phyloP scores from a whole-genome alignment of 2,797 vertebrate species.

The Clarias pachynema region DNA sequence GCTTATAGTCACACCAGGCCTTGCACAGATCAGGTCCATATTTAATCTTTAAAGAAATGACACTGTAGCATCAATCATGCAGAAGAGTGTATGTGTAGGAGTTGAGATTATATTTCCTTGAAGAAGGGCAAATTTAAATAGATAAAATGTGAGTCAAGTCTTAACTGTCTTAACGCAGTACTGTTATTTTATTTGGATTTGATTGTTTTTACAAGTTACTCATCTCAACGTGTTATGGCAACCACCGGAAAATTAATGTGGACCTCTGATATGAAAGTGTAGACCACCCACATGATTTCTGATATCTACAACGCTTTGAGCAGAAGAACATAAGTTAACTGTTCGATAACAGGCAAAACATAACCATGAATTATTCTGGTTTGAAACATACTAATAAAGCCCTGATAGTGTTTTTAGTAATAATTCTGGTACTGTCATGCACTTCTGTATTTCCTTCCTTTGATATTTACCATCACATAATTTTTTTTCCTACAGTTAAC shows the following conservation, averaged over 20 bases:
- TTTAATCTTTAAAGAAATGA: not conserved
- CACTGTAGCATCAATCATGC: not conserved
- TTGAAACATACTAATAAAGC: constrained; percentile 8
- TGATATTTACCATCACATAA: not conserved
- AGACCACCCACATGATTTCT: not conserved
- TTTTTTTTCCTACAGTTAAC: not conserved
- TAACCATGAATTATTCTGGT: constrained; percentile 22
- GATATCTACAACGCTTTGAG: not conserved
- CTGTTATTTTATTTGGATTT: not conserved
- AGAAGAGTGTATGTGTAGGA: not conserved
- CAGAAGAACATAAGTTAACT: not conserved
- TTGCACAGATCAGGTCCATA: not conserved
- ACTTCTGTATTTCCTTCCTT: not conserved
- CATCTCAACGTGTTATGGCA: not conserved
- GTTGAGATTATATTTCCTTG: not conserved
- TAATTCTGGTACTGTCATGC: not conserved
- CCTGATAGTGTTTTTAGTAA: not conserved
- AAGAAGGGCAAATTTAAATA: not conserved
- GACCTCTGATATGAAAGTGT: not conserved
- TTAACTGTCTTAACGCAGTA: not conserved
- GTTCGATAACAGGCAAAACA: not conserved
- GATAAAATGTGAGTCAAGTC: not conserved
- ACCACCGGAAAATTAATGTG: not conserved
- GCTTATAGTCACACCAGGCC: constrained; percentile 1
- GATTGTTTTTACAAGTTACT: not conserved